phyloP scores from a whole-genome alignment of 1,140 invertebrate species.

The Lepidostoma basale region DNA sequence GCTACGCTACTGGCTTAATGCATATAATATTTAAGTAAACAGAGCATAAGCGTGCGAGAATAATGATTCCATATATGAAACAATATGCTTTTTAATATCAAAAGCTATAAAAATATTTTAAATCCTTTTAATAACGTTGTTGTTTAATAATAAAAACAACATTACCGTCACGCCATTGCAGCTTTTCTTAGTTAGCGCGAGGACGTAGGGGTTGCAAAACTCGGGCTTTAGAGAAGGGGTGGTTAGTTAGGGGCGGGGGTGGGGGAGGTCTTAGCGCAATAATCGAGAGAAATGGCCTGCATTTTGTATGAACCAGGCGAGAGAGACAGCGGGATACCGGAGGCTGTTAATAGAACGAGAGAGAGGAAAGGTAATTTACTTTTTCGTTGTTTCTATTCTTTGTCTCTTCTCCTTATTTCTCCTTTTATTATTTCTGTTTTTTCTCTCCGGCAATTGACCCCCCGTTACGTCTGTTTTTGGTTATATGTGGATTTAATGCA shows the following conservation, averaged over 20 bases:
- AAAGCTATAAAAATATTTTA: too few relatives aligned
- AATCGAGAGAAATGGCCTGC: conserved; percentile 57
- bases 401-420: conserved; percentile 44
- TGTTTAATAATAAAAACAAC: too few relatives aligned
- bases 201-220: not conserved
- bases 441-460: conserved; percentile 43
- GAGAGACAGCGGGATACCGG: conserved; percentile 29
- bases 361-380: conserved; percentile 43
- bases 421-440: conserved; percentile 40
- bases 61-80: too few relatives aligned
- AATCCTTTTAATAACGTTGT: too few relatives aligned
- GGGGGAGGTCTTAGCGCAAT: conserved; percentile 48
- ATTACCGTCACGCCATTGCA: too few relatives aligned
- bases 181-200: conserved; percentile 36
- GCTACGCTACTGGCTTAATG: too few relatives aligned
- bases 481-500: conserved; percentile 47
- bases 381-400: conserved; percentile 46
- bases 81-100: too few relatives aligned
- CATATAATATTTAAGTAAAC: too few relatives aligned
- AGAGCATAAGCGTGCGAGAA: too few relatives aligned
- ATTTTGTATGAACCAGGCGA: conserved; percentile 52
- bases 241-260: conserved; percentile 13
- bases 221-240: not conserved
- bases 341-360: conserved; percentile 4
- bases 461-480: conserved; percentile 46